Evolutionary conservation across 2,888 invertebrate species (phyloP).

Genomic region (Ectropis crepuscularia): DNA sequence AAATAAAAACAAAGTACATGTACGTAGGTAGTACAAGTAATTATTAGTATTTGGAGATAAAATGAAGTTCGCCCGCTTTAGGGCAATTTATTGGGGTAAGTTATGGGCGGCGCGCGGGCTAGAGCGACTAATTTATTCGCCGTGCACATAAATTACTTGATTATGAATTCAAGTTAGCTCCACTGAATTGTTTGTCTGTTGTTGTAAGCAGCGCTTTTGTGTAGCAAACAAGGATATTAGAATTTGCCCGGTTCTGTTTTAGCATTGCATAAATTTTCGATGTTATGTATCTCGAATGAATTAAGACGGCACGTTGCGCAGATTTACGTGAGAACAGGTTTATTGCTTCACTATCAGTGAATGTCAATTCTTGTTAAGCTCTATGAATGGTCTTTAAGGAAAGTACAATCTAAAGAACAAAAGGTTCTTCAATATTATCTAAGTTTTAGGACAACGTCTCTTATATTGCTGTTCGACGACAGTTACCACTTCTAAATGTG

Average conservation of each 20-base stretch:
- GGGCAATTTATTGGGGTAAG: slow-evolving; percentile 85
- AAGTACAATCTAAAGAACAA: background rate
- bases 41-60: slow-evolving; percentile 85
- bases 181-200: slow-evolving; percentile 82
- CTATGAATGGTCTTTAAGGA: background rate
- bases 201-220: slow-evolving; percentile 79
- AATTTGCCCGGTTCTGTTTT: slow-evolving; percentile 67
- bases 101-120: slow-evolving; percentile 83
- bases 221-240: slow-evolving; percentile 78
- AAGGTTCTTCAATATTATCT: background rate
- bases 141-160: slow-evolving; percentile 85
- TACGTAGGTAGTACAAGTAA: slow-evolving; percentile 74
- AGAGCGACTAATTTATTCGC: slow-evolving; percentile 84
- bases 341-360: slow-evolving; percentile 27
- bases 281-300: slow-evolving; percentile 41
- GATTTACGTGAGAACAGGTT: slow-evolving; percentile 42
- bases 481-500: too few relatives aligned
- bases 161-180: slow-evolving; percentile 84
- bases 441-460: too few relatives aligned
- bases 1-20: slow-evolving; percentile 71
- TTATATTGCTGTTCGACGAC: too few relatives aligned
- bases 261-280: slow-evolving; percentile 54
- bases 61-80: slow-evolving; percentile 84
- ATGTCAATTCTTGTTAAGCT: slow-evolving; percentile 31
- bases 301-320: slow-evolving; percentile 38